Base-by-base conservation (phyloP, 2,888 invertebrate genomes). In the Trissolcus brochymenae region DNA sequence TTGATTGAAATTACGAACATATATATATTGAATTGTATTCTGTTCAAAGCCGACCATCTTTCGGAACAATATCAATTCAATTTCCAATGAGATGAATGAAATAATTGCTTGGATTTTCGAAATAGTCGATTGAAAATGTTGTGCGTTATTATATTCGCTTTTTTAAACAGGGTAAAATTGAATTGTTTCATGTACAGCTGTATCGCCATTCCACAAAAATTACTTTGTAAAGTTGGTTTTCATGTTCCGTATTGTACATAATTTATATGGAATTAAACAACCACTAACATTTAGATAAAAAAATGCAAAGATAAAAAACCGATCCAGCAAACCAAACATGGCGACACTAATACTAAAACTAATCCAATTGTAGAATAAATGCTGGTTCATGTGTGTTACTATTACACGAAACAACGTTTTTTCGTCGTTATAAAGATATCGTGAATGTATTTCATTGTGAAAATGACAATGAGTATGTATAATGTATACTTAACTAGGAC, bases 381-480 rank as follows among this genome's bases (percentile, higher is more conserved):
- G 35, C 40, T 55, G 61, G 43, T 73, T 61, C 29, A 41, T 55
- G 54, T 61, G 55, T 66, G 41, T 73, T 73, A 66, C 56, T 67
- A 67, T 67, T 67, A 74, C 51, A 16, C 62, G 65, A 49, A 50
- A 54, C 50, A 65, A 60, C 51, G 16, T 65, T 67, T 74, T 73
- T 62, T 71, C 73, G 62, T 56, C 67, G 67, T 74, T 74, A 62
- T 67, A 61, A 66, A 46, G 53, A 61, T 67, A 67, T 51, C 50
- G 60, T 73, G 61, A 62, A 57, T 67, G 61, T 74, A 50, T 16
- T 46, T 46, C 46, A 14, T 46, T 46, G 46, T 46, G 16, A 46
- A 54, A 59, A 41, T 65, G 61, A 62, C 66, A 74, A 74, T 66
- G 73, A 50, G 61, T 61, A 66, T 67, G 73, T 61, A 67, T 67